phyloP scores from a whole-genome alignment of 1,140 invertebrate species.

The Drosophila malerkotliana region DNA sequence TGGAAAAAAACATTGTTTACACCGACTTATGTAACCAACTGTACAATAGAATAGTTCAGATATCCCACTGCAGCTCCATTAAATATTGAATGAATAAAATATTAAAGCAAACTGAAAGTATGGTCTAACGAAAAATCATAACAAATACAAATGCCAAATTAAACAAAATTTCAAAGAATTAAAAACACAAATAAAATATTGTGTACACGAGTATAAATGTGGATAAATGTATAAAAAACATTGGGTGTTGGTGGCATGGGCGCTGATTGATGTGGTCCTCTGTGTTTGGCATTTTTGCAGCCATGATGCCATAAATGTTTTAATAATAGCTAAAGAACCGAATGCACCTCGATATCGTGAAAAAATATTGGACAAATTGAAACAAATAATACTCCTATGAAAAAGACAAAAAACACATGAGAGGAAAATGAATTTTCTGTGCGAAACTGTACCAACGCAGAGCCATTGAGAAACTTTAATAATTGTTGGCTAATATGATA shows the following conservation, averaged over 20 bases:
- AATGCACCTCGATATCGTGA: constrained; percentile 11
- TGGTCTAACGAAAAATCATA: constrained; percentile 61
- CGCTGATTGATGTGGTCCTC: constrained; percentile 67
- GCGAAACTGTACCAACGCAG: background rate
- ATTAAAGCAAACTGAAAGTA: constrained; percentile 70
- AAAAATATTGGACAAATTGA: constrained; percentile 19
- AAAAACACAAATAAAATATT: constrained; percentile 27
- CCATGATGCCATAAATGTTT: constrained; percentile 61
- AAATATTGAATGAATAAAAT: constrained; percentile 75
- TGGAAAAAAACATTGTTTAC: constrained; percentile 24
- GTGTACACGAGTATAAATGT: constrained; percentile 7
- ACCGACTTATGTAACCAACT: constrained; percentile 66
- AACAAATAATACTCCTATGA: constrained; percentile 11
- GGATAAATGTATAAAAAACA: constrained; percentile 42
- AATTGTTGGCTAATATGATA: background rate
- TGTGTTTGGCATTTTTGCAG: constrained; percentile 66
- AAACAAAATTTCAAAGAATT: constrained; percentile 63
- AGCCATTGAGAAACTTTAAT: background rate
- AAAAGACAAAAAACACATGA: background rate
- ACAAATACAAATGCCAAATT: constrained; percentile 66
- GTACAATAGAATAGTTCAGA: constrained; percentile 40
- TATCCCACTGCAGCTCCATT: constrained; percentile 34
- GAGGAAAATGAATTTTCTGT: constrained; percentile 6
- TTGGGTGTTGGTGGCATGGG: constrained; percentile 26
- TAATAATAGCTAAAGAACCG: constrained; percentile 61